Evolutionary conservation across 2,113 vertebrate genomes (phyloP).

Genomic region (Mustelus asterias): DNA sequence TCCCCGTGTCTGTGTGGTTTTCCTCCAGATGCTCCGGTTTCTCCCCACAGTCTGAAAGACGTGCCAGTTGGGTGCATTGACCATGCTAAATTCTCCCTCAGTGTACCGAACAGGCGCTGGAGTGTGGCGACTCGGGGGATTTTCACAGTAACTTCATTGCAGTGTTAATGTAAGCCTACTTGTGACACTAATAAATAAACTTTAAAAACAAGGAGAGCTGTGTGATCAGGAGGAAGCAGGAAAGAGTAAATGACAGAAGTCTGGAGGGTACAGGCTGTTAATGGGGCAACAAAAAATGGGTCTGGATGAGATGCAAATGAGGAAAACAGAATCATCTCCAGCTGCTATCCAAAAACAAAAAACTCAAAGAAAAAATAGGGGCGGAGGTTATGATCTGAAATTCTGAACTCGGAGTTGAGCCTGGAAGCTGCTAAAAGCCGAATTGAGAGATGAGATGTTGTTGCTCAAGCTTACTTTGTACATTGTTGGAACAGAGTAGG

Average conservation of each 20-base stretch:
- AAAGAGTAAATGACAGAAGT: neutral
- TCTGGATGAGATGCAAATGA: neutral
- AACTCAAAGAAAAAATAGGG: neutral
- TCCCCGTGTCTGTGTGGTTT: too few species aligned
- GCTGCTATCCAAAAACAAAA: neutral
- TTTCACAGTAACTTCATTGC: too few species aligned
- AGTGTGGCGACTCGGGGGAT: too few species aligned
- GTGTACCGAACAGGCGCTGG: too few species aligned
- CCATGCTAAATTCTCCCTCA: too few species aligned
- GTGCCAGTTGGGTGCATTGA: too few species aligned
- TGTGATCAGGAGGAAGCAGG: neutral
- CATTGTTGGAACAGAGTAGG: neutral
- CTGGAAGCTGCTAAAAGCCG: neutral
- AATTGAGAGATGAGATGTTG: neutral
- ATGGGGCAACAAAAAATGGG: neutral
- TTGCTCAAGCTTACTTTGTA: neutral
- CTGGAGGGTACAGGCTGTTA: neutral
- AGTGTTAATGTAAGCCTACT: too few species aligned
- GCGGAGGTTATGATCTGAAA: neutral
- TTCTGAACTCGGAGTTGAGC: neutral
- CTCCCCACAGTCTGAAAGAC: too few species aligned
- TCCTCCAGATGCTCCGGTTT: too few species aligned
- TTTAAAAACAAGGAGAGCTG: too few species aligned
- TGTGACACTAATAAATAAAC: too few species aligned
- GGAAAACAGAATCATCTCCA: neutral